phyloP scores from a whole-genome alignment of 2,797 vertebrate genomes.

The Syndactyla subalaris region DNA sequence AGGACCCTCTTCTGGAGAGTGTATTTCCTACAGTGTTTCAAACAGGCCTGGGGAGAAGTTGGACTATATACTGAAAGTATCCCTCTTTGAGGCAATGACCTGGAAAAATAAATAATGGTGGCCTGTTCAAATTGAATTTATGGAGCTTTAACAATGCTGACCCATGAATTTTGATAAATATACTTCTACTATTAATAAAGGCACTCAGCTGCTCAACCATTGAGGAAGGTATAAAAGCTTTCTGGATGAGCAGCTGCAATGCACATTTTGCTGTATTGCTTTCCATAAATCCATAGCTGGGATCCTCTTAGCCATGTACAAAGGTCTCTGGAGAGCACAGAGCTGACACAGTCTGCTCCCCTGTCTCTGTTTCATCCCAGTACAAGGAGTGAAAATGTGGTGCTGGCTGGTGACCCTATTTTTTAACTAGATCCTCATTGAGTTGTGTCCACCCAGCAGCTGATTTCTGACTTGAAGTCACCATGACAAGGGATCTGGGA shows the following conservation, averaged over 20 bases:
- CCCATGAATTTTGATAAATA: slow-evolving; percentile 44
- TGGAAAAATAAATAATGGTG: slow-evolving; percentile 34
- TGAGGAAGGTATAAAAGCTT: slow-evolving; percentile 43
- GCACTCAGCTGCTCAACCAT: slow-evolving; percentile 1
- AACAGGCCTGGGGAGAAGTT: background rate
- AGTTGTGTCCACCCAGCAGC: background rate
- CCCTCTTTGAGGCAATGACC: background rate
- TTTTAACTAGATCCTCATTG: background rate
- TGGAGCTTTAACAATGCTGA: slow-evolving; percentile 47
- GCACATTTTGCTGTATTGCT: slow-evolving; percentile 40
- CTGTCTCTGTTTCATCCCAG: background rate
- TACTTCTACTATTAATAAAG: slow-evolving; percentile 49
- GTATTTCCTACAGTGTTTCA: background rate
- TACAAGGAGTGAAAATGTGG: background rate
- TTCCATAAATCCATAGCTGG: slow-evolving; percentile 51
- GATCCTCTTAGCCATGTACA: background rate
- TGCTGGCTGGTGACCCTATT: background rate
- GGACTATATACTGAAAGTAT: background rate
- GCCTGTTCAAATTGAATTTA: background rate
- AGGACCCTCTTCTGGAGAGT: background rate
- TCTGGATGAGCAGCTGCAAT: slow-evolving; percentile 43
- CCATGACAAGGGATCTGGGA: background rate
- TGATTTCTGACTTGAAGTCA: background rate
- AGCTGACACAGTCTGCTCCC: background rate
- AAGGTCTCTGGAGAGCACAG: background rate